Percentiles rank a stretch among this genome's conserved stretches.
Conservation (phyloP, 2,797 vertebrate species). For the Rhabdomys pumilio region DNA sequence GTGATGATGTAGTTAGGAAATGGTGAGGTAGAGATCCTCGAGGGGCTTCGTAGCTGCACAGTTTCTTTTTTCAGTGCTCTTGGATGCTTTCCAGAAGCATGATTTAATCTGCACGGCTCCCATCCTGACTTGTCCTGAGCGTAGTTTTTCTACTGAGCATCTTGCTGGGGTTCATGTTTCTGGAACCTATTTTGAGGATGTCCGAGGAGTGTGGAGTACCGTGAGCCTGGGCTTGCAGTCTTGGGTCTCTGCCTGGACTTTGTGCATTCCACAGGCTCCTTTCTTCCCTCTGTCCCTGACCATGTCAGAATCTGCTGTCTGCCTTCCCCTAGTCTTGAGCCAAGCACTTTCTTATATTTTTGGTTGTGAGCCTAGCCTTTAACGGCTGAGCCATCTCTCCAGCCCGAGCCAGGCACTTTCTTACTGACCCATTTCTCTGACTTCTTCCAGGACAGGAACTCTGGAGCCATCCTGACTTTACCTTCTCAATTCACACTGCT, state of each 20-base stretch:
- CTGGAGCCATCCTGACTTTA: neutral
- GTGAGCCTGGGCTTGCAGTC: neutral
- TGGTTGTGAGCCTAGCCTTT: no score
- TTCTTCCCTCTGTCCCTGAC: neutral
- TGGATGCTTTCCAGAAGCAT: neutral
- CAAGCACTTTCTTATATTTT: neutral
- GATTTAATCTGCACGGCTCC: neutral
- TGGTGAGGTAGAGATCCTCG: neutral
- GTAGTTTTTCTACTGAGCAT: neutral
- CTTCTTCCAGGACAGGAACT: constrained; percentile 39
- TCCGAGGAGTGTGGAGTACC: neutral
- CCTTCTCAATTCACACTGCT: neutral
- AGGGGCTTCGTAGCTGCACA: neutral
- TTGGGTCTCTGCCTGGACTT: neutral
- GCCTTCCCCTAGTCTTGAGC: neutral
- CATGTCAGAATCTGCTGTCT: neutral
- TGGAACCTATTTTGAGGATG: constrained; percentile 49
- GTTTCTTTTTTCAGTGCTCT: neutral
- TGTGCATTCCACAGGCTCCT: neutral
- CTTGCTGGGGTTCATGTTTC: constrained; percentile 6
- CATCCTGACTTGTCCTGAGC: neutral
- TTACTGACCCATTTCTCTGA: neutral
- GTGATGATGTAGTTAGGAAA: neutral
- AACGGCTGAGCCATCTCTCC: no score
- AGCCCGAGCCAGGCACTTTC: constrained; percentile 1